Percentiles rank a stretch among this genome's conserved stretches.
Conservation (phyloP, 2,113 vertebrate genomes). For the Tricholaema leucomelas region DNA sequence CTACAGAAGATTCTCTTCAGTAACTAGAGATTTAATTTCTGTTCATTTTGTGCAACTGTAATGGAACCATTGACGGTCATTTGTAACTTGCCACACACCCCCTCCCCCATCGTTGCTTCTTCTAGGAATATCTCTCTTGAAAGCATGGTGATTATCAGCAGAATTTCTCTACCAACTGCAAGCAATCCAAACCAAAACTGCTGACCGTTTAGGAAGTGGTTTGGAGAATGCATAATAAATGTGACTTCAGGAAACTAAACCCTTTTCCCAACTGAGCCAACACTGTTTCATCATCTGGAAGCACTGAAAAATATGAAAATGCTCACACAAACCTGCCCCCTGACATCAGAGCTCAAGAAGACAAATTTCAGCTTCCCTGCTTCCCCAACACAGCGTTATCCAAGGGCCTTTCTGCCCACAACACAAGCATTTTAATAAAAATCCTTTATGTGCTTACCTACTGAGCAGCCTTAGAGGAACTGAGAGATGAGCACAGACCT, state of each 20-base stretch:
- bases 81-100: slow-evolving; percentile 8
- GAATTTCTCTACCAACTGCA: slow-evolving; percentile 60
- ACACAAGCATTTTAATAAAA: not conserved
- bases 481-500: not conserved
- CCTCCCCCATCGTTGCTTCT: not conserved
- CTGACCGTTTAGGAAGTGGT: slow-evolving; percentile 22
- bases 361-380: not conserved
- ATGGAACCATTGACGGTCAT: slow-evolving; percentile 41
- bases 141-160: slow-evolving; percentile 55
- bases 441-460: not conserved
- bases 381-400: not conserved
- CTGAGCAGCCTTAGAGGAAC: not conserved
- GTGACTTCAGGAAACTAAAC: not conserved
- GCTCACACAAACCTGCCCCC: not conserved
- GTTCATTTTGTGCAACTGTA: slow-evolving; percentile 73
- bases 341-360: not conserved
- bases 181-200: slow-evolving; percentile 55
- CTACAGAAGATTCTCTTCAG: slow-evolving; percentile 66
- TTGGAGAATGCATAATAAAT: slow-evolving; percentile 29
- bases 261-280: not conserved
- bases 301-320: not conserved
- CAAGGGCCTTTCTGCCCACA: not conserved
- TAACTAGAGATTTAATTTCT: slow-evolving; percentile 75
- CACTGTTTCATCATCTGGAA: not conserved
- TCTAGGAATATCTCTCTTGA: slow-evolving; percentile 59